phyloP scores from a whole-genome alignment of 2,888 invertebrate genomes.

The Spicauda simplicius region DNA sequence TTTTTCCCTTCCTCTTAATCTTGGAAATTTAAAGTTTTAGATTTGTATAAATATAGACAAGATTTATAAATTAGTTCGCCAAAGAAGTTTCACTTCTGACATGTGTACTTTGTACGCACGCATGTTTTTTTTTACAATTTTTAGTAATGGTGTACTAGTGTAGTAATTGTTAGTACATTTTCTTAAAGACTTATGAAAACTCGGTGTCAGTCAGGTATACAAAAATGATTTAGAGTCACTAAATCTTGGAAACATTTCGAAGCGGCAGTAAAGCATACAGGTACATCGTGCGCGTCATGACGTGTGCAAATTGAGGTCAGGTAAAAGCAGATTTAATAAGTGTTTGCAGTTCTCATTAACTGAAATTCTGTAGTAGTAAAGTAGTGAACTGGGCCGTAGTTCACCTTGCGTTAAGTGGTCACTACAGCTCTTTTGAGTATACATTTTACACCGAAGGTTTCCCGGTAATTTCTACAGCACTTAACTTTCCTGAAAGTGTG shows the following conservation, averaged over 20 bases:
- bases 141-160: no score
- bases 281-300: neutral
- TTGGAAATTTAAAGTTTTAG: no score
- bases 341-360: constrained; percentile 1
- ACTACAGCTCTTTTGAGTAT: neutral
- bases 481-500: no score
- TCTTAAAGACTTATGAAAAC: no score
- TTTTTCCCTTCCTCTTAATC: no score
- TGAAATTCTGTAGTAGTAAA: neutral
- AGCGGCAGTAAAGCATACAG: neutral
- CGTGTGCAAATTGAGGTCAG: neutral
- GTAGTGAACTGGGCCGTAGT: neutral
- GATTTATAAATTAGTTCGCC: no score
- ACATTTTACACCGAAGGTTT: neutral
- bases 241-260: neutral
- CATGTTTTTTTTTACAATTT: no score
- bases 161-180: no score
- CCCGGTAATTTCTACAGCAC: neutral
- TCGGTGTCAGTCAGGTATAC: no score
- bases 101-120: no score
- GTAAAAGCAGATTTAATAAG: constrained; percentile 2
- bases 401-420: neutral
- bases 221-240: neutral
- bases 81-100: no score
- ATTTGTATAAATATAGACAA: no score